Evolutionary conservation across 2,113 vertebrate species (phyloP).

Genomic region (Ailuropoda melanoleuca): DNA sequence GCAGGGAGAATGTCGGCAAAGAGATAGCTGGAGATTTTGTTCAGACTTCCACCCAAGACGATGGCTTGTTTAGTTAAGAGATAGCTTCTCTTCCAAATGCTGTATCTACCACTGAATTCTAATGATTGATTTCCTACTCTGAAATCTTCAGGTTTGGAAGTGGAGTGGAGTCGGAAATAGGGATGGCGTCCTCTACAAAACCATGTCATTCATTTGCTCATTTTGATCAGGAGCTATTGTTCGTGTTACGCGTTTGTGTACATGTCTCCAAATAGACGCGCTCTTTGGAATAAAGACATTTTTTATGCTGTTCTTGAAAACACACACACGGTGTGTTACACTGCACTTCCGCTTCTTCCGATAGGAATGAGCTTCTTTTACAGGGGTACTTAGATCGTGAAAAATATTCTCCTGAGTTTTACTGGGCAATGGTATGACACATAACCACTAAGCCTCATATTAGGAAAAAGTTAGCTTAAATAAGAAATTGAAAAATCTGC

Average conservation of each 20-base stretch:
- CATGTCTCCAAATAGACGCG: neutral
- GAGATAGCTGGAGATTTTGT: neutral
- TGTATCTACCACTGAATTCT: neutral
- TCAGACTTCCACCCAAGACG: neutral
- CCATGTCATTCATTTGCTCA: neutral
- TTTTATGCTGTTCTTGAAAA: neutral
- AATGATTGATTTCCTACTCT: neutral
- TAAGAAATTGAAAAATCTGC: slow-evolving; percentile 66
- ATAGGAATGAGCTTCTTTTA: neutral
- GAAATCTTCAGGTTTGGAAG: neutral
- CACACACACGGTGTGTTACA: neutral
- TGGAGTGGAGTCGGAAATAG: neutral
- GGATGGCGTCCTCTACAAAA: neutral
- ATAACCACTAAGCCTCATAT: slow-evolving; percentile 53
- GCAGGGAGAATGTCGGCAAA: neutral
- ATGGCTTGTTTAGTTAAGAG: neutral
- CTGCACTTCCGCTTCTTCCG: neutral
- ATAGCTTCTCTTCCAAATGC: neutral
- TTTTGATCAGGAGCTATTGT: neutral
- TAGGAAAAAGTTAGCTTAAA: slow-evolving; percentile 64
- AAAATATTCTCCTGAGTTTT: slow-evolving; percentile 61
- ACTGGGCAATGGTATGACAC: slow-evolving; percentile 2
- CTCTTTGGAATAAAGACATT: neutral
- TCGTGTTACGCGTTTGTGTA: neutral
- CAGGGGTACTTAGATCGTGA: neutral